These are phyloP conservation scores for Batillaria attramentaria DNA, from an alignment of 1,140 invertebrate species.

Conservation along the genomic window DNA sequence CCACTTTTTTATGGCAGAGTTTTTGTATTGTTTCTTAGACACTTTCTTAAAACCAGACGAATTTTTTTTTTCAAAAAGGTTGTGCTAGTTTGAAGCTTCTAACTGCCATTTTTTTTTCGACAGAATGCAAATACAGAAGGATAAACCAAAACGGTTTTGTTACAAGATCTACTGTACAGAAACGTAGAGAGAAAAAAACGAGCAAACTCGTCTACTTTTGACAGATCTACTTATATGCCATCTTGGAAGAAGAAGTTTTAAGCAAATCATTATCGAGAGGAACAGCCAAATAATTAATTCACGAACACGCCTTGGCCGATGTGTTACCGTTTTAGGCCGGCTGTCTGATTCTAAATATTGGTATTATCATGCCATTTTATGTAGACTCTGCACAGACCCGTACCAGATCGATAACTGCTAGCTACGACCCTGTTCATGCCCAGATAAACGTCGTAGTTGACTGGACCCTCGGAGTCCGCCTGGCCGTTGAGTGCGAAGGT, in stretches of 20 bases:
- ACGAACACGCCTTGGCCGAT: neutral
- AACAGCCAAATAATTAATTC: neutral
- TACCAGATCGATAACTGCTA: neutral
- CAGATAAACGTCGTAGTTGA: conserved; percentile 37
- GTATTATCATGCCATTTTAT: neutral
- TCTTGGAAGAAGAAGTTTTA: neutral
- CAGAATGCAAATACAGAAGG: too few relatives aligned
- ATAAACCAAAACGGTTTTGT: too few relatives aligned
- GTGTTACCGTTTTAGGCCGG: neutral
- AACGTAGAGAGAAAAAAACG: too few relatives aligned
- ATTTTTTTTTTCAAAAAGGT: too few relatives aligned
- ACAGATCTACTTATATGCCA: neutral
- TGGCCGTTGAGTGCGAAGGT: conserved; percentile 34
- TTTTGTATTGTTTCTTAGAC: too few relatives aligned
- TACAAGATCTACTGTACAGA: too few relatives aligned
- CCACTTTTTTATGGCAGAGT: too few relatives aligned
- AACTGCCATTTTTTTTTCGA: too few relatives aligned
- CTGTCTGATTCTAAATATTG: too few relatives aligned
- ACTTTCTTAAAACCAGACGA: too few relatives aligned
- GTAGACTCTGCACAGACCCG: conserved; percentile 22
- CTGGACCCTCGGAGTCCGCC: conserved; percentile 12
- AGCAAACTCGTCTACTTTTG: neutral
- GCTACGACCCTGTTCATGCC: conserved; percentile 28
- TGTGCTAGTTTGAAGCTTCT: too few relatives aligned
- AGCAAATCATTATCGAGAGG: too few relatives aligned